Base-by-base conservation (phyloP, 2,888 invertebrate genomes). In the Drosophila multiciliata region DNA sequence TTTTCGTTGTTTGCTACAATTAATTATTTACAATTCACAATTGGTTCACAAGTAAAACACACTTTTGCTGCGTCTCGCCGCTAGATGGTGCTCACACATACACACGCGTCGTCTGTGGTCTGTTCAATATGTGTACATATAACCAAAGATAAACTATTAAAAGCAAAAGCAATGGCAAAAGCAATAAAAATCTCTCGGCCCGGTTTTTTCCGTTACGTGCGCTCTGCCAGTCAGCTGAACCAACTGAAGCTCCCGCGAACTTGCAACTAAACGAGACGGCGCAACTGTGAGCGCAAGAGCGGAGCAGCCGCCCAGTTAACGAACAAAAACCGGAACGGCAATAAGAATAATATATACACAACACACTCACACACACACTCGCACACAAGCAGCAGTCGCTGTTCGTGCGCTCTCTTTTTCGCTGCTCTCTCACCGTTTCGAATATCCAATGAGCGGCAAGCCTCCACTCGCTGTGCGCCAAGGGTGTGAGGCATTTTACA, bases 191-290 rank as follows among this genome's bases (percentile, higher is more conserved):
- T 54, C 66, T 79, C 75, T 80, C 80, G 83, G 80, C 72, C 80
- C 82, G 80, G 73, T 76, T 80, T 76, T 78, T 82, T 63, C 60
- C 80, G 79, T 82, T 81, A 79, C 79, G 79, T 79, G 80, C 81
- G 80, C 80, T 80, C 82, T 79, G 81, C 81, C 81, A 78, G 78
- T 66, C 81, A 78, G 81, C 80, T 79, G 80, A 82, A 82, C 80
- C 80, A 80, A 80, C 80, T 80, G 80, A 80, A 80, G 83, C 83
- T 82, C 80, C 76, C 80, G 80, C 81, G 78, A 81, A 80, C 80
- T 80, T 75, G 63, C 78, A 78, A 78, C 81, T 81, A 81, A 76
- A 83, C 73, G 80, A 81, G 80, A 82, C 82, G 68, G 70, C 80
- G 52, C 49, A 78, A 82, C 54, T 72, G 45, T 45, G 71, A 69